Percentiles rank a stretch among this genome's conserved stretches.
These are phyloP conservation scores for Bettongia penicillata DNA, from an alignment of 2,113 vertebrate genomes.

Conservation along the genomic window DNA sequence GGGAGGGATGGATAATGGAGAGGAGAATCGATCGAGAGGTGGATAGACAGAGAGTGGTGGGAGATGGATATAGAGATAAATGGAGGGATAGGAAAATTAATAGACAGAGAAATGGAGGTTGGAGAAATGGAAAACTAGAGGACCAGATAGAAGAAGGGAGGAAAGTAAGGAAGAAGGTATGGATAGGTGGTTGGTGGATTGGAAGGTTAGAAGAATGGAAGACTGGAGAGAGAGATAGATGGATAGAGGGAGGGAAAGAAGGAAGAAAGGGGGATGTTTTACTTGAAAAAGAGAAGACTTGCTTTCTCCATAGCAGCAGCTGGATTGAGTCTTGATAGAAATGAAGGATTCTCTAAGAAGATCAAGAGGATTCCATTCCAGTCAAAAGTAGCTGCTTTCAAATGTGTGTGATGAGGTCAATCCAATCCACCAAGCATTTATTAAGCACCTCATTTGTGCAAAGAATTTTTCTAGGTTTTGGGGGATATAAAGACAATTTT, in stretches of 20 bases:
- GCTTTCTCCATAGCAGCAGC: not conserved
- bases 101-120: not conserved
- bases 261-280: not conserved
- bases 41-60: not conserved
- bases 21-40: not conserved
- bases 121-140: too few species aligned
- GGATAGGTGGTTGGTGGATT: not conserved
- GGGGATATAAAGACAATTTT: not conserved
- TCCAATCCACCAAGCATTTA: not conserved
- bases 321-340: not conserved
- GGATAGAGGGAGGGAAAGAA: too few species aligned
- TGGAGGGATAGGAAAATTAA: not conserved
- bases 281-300: not conserved
- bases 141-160: not conserved
- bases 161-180: not conserved
- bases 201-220: too few species aligned
- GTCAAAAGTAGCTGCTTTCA: too few species aligned
- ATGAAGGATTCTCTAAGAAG: not conserved
- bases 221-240: too few species aligned
- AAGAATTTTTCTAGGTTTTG: not conserved
- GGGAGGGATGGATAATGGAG: not conserved
- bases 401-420: not conserved
- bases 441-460: not conserved
- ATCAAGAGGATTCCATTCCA: not conserved
- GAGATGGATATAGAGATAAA: too few species aligned